Percentiles rank a stretch among this genome's conserved stretches.
Evolutionary conservation across 1,140 invertebrate genomes (phyloP).

Genomic region (Achatina immaculata): DNA sequence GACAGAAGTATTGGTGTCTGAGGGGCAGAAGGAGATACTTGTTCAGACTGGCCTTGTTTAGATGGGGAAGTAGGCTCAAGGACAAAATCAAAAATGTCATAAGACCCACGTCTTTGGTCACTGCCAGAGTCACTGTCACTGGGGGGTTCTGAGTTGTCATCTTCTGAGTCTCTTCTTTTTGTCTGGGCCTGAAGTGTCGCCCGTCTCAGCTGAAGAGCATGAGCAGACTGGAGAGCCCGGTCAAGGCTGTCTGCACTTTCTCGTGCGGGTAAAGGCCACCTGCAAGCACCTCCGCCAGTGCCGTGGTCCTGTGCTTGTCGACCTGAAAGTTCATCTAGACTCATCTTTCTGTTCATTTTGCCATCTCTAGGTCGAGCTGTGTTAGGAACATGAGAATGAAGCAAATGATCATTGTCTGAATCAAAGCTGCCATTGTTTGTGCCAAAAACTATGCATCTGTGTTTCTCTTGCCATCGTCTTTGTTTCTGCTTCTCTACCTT

Average conservation of each 20-base stretch:
- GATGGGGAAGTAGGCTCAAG: constrained; percentile 24
- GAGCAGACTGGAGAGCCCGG: neutral
- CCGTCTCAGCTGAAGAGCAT: neutral
- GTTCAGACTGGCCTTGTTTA: neutral
- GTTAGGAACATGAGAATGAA: constrained; percentile 41
- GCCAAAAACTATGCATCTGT: constrained; percentile 63
- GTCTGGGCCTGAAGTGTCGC: neutral
- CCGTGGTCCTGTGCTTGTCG: neutral
- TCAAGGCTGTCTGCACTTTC: neutral
- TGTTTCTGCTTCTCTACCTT: constrained; percentile 66
- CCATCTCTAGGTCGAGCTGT: neutral
- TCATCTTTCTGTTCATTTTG: neutral
- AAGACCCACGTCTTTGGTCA: constrained; percentile 41
- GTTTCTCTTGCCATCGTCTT: constrained; percentile 67
- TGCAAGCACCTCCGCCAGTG: neutral
- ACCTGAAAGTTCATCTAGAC: neutral
- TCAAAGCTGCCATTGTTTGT: constrained; percentile 38
- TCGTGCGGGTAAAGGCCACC: neutral
- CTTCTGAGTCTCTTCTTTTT: neutral
- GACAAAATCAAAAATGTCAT: constrained; percentile 46
- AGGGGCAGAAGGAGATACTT: neutral
- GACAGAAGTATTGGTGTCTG: constrained; percentile 19
- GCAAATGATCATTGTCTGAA: constrained; percentile 46
- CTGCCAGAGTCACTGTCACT: constrained; percentile 38
- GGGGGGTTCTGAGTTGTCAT: constrained; percentile 10